Evolutionary conservation across 2,113 vertebrate genomes (phyloP).

Genomic region (Genyomyrus donnyi): DNA sequence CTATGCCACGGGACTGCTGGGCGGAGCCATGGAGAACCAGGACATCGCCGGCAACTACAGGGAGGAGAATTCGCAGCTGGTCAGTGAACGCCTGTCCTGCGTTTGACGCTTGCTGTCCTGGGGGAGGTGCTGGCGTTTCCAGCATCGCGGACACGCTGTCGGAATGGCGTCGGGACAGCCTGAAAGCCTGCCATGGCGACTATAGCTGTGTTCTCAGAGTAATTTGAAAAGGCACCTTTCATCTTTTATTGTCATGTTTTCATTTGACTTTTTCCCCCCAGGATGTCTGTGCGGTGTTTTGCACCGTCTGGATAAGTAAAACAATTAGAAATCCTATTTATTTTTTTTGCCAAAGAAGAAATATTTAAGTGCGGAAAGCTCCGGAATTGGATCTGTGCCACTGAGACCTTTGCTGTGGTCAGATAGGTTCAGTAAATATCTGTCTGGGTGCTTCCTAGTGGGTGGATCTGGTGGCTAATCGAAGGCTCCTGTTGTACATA

Average conservation of each 20-base stretch:
- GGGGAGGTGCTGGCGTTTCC: neutral
- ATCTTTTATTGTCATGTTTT: neutral
- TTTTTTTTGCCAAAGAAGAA: neutral
- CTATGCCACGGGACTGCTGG: conserved; percentile 75
- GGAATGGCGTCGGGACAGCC: neutral
- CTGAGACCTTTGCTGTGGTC: neutral
- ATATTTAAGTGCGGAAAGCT: neutral
- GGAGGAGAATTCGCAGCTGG: conserved; percentile 72
- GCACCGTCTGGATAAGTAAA: neutral
- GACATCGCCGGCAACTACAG: conserved; percentile 81
- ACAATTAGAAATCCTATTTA: neutral
- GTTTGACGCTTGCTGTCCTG: neutral
- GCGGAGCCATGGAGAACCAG: conserved; percentile 86
- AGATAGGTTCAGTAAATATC: neutral
- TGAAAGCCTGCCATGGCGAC: neutral
- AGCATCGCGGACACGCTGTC: neutral
- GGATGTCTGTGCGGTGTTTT: neutral
- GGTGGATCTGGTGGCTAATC: neutral
- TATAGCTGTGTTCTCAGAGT: neutral
- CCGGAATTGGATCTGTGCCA: neutral
- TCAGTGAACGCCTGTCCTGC: conserved; percentile 21
- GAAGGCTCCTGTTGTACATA: neutral
- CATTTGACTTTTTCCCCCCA: neutral
- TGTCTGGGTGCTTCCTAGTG: neutral
- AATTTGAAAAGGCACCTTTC: neutral